phyloP scores from a whole-genome alignment of 2,113 vertebrate species.

The Vidua chalybeata region DNA sequence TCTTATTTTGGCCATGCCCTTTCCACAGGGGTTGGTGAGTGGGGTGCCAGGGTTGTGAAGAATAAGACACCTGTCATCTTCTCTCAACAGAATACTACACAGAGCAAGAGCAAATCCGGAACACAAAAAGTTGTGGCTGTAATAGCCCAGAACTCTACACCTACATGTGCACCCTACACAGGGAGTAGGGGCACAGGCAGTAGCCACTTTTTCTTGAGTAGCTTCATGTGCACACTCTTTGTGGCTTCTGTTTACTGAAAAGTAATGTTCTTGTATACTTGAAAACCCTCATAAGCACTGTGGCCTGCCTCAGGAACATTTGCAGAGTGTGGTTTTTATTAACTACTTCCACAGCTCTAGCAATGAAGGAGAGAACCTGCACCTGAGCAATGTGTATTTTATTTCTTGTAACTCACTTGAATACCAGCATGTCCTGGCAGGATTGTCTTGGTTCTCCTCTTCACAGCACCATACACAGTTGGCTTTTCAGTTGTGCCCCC shows the following conservation, averaged over 20 bases:
- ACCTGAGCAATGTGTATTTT: background rate
- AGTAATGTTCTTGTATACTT: background rate
- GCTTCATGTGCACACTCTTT: background rate
- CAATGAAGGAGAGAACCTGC: background rate
- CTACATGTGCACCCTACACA: background rate
- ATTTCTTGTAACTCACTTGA: background rate
- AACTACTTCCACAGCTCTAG: background rate
- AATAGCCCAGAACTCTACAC: background rate
- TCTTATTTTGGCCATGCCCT: background rate
- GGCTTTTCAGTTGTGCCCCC: background rate
- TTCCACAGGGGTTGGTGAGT: background rate
- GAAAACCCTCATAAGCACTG: background rate
- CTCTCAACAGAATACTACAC: background rate
- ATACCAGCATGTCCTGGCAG: background rate
- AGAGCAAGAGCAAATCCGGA: background rate
- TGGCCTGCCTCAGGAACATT: background rate
- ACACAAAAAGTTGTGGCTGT: background rate
- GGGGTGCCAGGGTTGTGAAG: background rate
- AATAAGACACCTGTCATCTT: constrained; percentile 14
- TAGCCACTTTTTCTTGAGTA: background rate
- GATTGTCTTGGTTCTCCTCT: background rate
- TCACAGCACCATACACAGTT: background rate
- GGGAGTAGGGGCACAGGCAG: background rate
- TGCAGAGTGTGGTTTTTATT: background rate
- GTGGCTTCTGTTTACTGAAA: background rate